Conservation (phyloP, 2,113 vertebrate genomes). For the Gopherus flavomarginatus region DNA sequence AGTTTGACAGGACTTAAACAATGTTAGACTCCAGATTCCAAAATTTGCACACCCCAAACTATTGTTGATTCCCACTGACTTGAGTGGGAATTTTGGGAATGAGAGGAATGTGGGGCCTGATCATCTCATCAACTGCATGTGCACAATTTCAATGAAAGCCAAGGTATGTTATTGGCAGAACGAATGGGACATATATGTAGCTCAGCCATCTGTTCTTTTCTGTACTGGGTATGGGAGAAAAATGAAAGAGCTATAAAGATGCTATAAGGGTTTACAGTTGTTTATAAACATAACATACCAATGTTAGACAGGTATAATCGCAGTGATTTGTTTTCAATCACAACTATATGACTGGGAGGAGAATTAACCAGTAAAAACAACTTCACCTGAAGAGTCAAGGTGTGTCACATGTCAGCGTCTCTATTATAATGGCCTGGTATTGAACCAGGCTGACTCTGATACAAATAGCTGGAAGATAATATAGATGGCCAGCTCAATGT, state of each 20-base stretch:
- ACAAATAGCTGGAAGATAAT: neutral
- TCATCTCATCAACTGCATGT: neutral
- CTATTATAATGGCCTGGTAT: rapidly evolving
- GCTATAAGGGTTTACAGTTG: too few species aligned
- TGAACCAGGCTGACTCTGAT: neutral
- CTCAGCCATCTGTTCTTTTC: neutral
- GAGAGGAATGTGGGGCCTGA: neutral
- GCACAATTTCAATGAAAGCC: neutral
- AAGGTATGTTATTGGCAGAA: neutral
- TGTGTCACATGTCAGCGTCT: rapidly evolving
- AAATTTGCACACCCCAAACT: neutral
- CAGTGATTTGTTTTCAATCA: too few species aligned
- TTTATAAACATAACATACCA: too few species aligned
- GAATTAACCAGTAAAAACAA: neutral
- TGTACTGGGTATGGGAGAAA: too few species aligned
- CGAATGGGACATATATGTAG: neutral
- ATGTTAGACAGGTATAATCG: too few species aligned
- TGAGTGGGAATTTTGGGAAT: neutral
- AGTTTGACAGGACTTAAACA: neutral
- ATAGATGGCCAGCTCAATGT: neutral
- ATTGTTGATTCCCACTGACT: neutral
- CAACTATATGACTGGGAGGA: too few species aligned
- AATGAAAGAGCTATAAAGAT: too few species aligned
- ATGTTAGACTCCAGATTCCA: neutral
- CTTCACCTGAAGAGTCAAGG: neutral